Percentiles rank a stretch among this genome's conserved stretches.
Evolutionary conservation across 2,113 vertebrate species (phyloP).

Genomic region (Cryptomyrus ogoouensis): DNA sequence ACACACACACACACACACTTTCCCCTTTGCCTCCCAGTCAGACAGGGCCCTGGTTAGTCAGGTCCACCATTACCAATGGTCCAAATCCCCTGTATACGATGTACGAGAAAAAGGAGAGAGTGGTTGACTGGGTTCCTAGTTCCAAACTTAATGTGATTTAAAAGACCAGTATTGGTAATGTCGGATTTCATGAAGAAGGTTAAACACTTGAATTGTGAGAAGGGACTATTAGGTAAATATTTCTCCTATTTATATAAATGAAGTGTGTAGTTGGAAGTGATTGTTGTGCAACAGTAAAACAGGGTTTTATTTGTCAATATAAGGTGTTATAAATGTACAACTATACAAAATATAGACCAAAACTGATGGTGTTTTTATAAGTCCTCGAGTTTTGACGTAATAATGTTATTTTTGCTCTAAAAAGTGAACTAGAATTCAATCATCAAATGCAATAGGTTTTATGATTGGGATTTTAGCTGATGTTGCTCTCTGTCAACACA

Average conservation of each 20-base stretch:
- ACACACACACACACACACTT: background rate
- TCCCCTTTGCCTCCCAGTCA: background rate
- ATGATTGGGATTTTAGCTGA: background rate
- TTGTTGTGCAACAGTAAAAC: background rate
- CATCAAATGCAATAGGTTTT: background rate
- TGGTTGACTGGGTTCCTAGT: background rate
- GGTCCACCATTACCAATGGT: background rate
- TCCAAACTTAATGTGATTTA: background rate
- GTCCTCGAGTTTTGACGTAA: background rate
- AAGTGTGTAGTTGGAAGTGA: background rate
- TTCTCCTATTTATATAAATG: background rate
- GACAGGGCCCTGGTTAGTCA: background rate
- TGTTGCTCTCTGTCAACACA: background rate
- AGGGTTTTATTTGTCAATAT: background rate
- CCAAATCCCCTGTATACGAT: background rate
- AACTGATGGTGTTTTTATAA: background rate
- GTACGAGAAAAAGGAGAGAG: background rate
- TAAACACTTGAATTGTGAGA: background rate
- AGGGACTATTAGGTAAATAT: background rate
- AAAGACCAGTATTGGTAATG: background rate
- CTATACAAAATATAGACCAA: background rate
- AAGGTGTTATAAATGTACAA: background rate
- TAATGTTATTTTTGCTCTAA: background rate
- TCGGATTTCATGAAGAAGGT: background rate
- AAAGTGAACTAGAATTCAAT: background rate